Percentiles rank a stretch among this genome's conserved stretches.
phyloP scores from a whole-genome alignment of 2,888 invertebrate genomes.

The Cinara cedri region DNA sequence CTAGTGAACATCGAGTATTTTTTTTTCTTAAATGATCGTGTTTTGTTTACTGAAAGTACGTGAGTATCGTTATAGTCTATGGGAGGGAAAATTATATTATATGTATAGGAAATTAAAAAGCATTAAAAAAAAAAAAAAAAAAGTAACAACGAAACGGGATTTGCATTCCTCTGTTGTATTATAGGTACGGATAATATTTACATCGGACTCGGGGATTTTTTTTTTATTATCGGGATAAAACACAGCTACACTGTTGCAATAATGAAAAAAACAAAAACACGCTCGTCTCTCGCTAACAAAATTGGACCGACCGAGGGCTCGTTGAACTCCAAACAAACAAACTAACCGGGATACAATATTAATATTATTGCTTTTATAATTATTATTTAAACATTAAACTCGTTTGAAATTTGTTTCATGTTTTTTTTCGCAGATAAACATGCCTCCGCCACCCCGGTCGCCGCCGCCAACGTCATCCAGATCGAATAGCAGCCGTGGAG shows the following conservation, averaged over 20 bases:
- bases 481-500: constrained; percentile 64
- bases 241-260: neutral
- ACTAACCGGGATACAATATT: too few relatives aligned
- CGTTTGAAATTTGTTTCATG: too few relatives aligned
- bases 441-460: constrained; percentile 64
- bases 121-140: neutral
- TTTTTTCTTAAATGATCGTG: neutral
- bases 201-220: neutral
- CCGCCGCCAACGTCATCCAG: constrained; percentile 64
- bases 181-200: constrained; percentile 30
- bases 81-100: too few relatives aligned
- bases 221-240: neutral
- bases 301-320: too few relatives aligned
- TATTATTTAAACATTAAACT: too few relatives aligned
- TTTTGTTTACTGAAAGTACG: constrained; percentile 9
- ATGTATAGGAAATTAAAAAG: too few relatives aligned
- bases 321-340: too few relatives aligned
- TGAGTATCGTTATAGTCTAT: neutral
- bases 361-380: too few relatives aligned
- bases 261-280: neutral
- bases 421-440: constrained; percentile 62
- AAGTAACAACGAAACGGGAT: constrained; percentile 10
- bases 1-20: neutral
- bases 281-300: constrained; percentile 9
- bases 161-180: neutral